phyloP scores from a whole-genome alignment of 2,797 vertebrate genomes.

The Fringilla coelebs region DNA sequence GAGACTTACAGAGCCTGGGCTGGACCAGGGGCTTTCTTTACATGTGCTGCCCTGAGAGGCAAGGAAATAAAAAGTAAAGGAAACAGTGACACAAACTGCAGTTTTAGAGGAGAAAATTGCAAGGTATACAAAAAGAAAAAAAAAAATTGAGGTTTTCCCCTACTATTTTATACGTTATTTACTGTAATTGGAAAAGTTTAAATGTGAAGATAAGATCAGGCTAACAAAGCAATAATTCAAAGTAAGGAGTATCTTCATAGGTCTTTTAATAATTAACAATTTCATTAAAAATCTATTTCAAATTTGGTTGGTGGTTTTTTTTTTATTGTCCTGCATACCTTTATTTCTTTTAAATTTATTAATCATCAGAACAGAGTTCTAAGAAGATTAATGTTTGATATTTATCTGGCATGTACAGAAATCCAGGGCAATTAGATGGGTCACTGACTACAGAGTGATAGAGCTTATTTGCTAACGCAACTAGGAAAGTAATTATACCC shows the following conservation, averaged over 20 bases:
- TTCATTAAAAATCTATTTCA: not conserved
- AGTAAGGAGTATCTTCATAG: not conserved
- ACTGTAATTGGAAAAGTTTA: not conserved
- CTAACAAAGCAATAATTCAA: not conserved
- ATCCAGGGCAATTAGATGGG: not conserved
- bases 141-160: not conserved
- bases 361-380: not conserved
- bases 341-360: not conserved
- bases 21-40: conserved; percentile 57
- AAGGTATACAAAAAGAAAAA: not conserved
- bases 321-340: not conserved
- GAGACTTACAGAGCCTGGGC: conserved; percentile 64
- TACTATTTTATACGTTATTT: not conserved
- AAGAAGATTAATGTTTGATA: not conserved
- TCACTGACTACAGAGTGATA: not conserved
- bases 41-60: conserved; percentile 40
- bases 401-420: not conserved
- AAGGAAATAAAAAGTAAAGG: not conserved
- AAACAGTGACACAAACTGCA: not conserved
- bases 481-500: not conserved
- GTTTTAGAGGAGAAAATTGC: not conserved
- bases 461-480: not conserved
- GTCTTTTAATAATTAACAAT: not conserved
- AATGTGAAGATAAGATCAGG: not conserved
- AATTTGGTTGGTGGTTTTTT: accelerated